Evolutionary conservation across 2,113 vertebrate species (phyloP), one percentile per base, ranked within the genome.

Genomic region (Sisor rabdophorus): DNA sequence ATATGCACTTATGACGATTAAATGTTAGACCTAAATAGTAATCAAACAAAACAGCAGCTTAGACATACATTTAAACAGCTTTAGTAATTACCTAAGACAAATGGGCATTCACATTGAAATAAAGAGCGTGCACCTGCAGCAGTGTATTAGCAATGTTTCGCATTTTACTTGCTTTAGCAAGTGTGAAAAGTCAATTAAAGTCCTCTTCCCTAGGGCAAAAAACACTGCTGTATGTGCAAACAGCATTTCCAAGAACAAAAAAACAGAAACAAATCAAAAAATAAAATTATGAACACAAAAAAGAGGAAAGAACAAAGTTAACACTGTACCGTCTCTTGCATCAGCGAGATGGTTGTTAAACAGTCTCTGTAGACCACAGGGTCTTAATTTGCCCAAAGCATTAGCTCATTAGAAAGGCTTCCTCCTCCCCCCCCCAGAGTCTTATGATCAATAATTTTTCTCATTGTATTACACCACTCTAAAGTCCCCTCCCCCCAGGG

Each of bases 321-420:
- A 88, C 86, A 90, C 90, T 88, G 68, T 85, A 92, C 89, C 90
- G 87, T 94, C 88, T 87, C 89, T 86, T 89, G 87, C 86, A 90
- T 92, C 88, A 90, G 80, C 92, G 91, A 80, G 89, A 89, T 86
- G 87, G 81, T 90, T 88, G 86, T 85, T 74, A 94, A 93, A 90
- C 93, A 94, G 93, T 92, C 93, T 94, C 89, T 90, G 91, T 86
- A 86, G 88, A 85, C 84, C 87, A 68, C 4, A 83, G 93, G 92
- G 92, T 94, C 89, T 93, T 93, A 94, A 92, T 92, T 78, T 85
- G 87, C 94, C 93, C 93, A 93, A 79, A 79, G 79, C 80, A 78
- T 81, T 78, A 83, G 64, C 70, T 76, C 78, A 71, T 72, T 73
- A 71, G 56, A 82, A 77, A 76, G 72, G 56, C 77, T 79, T 77